Base-by-base conservation (phyloP, 2,113 vertebrate species). In the Panthera tigris region DNA sequence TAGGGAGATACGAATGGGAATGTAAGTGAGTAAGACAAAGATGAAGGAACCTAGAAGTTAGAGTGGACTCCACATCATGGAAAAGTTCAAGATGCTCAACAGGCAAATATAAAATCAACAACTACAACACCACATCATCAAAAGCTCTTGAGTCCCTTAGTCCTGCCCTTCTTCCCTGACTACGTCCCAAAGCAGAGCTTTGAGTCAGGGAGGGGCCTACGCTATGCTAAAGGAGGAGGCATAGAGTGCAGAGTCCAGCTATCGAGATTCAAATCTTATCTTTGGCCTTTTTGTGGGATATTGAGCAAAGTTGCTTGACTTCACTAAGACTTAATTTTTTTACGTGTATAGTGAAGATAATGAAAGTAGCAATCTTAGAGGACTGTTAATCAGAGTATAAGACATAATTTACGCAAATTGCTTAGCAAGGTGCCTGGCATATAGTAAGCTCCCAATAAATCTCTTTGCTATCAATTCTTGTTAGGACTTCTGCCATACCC, bases 61-160 rank as follows among this genome's bases (percentile, higher is more conserved):
- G 39, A 80, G 63, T 48, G 48, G 18, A 90, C 13, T 66, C 14
- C 65, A 81, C 83, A 41, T 81, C 45, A 86, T 4, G 68, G 73
- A 95, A 76, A 8, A 76, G 16, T 39, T 84, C 48, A 61, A 92
- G 66, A 88, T 18, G 41, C 4, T 45, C 80, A 82, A 11, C 16
- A 36, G 25, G 63, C 86, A 95, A 80, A n/a, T 61, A 90, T 29
- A 90, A 92, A 93, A 73, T 48, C 80, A 39, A 93, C 45, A 80
- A 50, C 29, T 57, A 74, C 31, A 74, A 39, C 93, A 50, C 21
- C n/a, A 91, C 48, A 36, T 66, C 31, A 66, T 41, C 29, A 68
- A 81, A 89, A 84, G 14, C 5, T n/a, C 31, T 36, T 18, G 50
- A 39, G 33, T 61, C 21, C 33, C 25, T 71, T 13, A 16, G 93